Conservation (phyloP, 1,140 invertebrate genomes). For the Andrena cerasifolii region DNA sequence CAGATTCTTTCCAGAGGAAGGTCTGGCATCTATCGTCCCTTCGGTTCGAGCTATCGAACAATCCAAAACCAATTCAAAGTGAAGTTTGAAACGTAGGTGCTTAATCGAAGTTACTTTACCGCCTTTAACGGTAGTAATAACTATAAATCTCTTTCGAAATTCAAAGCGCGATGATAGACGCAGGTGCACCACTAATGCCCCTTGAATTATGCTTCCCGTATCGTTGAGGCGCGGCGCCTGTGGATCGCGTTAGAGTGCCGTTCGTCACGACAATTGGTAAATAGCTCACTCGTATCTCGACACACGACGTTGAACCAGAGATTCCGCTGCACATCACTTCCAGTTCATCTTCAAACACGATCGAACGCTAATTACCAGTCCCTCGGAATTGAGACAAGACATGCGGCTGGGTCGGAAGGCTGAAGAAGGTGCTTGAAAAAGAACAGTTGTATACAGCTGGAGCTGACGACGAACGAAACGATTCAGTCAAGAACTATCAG, state of each 20-base stretch:
- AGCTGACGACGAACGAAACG: conserved; percentile 4
- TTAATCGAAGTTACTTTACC: neutral
- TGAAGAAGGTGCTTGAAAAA: neutral
- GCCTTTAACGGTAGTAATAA: no score
- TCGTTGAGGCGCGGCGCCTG: conserved; percentile 64
- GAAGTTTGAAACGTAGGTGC: no score
- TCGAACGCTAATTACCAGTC: conserved; percentile 6
- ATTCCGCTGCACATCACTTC: conserved; percentile 32
- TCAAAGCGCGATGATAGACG: neutral
- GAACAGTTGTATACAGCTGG: no score
- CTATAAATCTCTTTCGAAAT: neutral
- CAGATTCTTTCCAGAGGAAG: no score
- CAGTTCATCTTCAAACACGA: neutral
- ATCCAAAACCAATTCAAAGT: no score
- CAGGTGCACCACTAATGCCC: conserved; percentile 24
- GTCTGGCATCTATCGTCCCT: no score
- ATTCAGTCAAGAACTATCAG: conserved; percentile 1
- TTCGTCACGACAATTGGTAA: conserved; percentile 61
- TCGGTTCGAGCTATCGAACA: no score
- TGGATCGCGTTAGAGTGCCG: conserved; percentile 54
- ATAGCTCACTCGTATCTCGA: conserved; percentile 60
- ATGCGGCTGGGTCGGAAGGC: neutral
- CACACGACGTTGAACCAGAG: conserved; percentile 40
- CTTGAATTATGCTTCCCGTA: conserved; percentile 47
- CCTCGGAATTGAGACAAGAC: neutral